Percentiles rank a stretch among this genome's conserved stretches.
These are phyloP conservation scores for Pyrocephalus nanus DNA, from an alignment of 2,797 vertebrate species.

Conservation along the genomic window DNA sequence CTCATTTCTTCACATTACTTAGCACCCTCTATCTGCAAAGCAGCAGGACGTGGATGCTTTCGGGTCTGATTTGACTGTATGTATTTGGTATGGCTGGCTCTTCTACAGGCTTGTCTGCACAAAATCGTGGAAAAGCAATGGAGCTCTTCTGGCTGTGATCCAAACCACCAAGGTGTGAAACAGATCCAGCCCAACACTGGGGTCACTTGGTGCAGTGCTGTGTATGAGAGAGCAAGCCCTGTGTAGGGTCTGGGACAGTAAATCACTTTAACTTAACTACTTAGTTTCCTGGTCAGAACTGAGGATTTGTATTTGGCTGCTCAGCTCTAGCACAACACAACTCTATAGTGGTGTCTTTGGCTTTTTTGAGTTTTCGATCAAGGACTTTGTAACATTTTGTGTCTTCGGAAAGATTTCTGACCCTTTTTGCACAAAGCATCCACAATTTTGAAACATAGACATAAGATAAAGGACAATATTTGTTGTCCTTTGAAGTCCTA, in stretches of 20 bases:
- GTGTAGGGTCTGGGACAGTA: accelerated
- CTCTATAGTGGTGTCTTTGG: neutral
- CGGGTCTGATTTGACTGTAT: neutral
- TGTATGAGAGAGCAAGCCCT: neutral
- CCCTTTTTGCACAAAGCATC: neutral
- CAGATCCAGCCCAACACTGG: neutral
- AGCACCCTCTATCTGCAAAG: neutral
- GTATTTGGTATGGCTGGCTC: neutral
- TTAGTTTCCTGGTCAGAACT: neutral
- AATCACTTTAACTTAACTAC: accelerated
- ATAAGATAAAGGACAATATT: neutral
- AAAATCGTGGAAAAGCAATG: accelerated
- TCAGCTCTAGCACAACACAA: neutral
- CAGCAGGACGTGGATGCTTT: accelerated
- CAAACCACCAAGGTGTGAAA: neutral
- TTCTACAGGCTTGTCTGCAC: neutral
- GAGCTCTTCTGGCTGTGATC: neutral
- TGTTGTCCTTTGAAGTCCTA: neutral
- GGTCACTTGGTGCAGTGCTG: accelerated
- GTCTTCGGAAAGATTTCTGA: neutral
- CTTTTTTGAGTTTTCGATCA: neutral
- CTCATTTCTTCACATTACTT: neutral
- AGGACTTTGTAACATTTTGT: neutral
- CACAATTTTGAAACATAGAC: neutral
- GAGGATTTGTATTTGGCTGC: neutral